Conservation (phyloP, 2,888 invertebrate genomes). For the Tetropium fuscum region DNA sequence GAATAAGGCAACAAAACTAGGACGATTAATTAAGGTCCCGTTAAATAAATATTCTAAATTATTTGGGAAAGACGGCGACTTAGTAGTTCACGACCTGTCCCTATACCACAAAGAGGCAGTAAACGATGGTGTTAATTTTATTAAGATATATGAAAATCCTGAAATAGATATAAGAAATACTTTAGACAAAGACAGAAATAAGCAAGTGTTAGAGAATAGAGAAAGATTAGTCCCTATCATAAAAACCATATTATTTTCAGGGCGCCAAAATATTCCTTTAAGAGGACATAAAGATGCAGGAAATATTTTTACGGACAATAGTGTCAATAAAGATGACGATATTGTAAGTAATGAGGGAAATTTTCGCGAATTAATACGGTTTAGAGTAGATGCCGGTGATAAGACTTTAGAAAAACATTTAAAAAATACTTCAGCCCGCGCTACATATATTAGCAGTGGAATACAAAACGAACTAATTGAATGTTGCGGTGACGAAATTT, state of each 20-base stretch:
- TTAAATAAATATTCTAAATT: too few species aligned
- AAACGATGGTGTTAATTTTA: neutral
- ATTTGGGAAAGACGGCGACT: neutral
- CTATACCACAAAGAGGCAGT: neutral
- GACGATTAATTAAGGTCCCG: too few species aligned
- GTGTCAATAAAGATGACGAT: slow-evolving; percentile 36
- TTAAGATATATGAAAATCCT: neutral
- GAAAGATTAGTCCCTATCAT: slow-evolving; percentile 29
- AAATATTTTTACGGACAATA: neutral
- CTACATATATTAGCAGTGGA: slow-evolving; percentile 49
- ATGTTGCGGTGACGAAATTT: slow-evolving; percentile 46
- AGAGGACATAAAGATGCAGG: slow-evolving; percentile 17
- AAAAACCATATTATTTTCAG: slow-evolving; percentile 33
- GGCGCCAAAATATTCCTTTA: slow-evolving; percentile 34
- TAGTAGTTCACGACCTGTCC: neutral
- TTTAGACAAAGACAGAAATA: neutral
- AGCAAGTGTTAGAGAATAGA: slow-evolving; percentile 31
- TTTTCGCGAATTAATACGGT: slow-evolving; percentile 43
- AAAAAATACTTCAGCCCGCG: slow-evolving; percentile 38
- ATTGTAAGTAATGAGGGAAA: slow-evolving; percentile 40
- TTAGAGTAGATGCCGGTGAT: slow-evolving; percentile 42
- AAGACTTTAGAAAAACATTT: slow-evolving; percentile 43
- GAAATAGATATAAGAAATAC: neutral
- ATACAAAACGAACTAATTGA: slow-evolving; percentile 52
- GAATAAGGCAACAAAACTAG: too few species aligned